Base-by-base conservation (phyloP, 2,113 vertebrate species). In the Ameiurus melas region DNA sequence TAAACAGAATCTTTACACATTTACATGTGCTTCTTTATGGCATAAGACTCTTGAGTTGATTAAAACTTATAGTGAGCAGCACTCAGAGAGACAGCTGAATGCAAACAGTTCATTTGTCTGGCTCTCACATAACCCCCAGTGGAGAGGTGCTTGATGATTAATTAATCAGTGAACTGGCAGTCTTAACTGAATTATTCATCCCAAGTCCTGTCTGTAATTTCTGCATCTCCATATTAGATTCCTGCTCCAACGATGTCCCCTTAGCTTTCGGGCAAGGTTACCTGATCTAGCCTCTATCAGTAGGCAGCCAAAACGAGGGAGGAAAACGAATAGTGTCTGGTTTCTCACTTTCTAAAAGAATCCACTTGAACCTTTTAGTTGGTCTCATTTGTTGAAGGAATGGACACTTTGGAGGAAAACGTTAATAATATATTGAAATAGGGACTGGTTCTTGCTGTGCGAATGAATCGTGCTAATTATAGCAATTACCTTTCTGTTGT, bases 151-250 rank as follows among this genome's bases (percentile, higher is more conserved):
- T 87, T 89, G 87, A 90, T 90, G 87, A 91, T 90, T 90, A 91
- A 90, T 90, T 90, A 91, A 90, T 91, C 89, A 91, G 86, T 22
- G 53, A 90, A 85, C 89, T 88, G 89, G 89, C 89, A 88, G 88
- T 88, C 91, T 87, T 86, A 88, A 90, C 91, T 90, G 87, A 90
- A 90, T 91, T 86, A 90, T 90, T 91, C 91, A 91, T 91, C 84
- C 64, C 47, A 3, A 81, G 79, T 82, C 79, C 89, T 89, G 87
- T 89, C 89, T 89, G 89, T 90, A 89, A 88, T 91, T 89, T 91
- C 88, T 89, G 73, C 88, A 87, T 90, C 89, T 90, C 87, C 90
- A 91, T 89, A 89, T 91, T 89, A 89, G 85, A 90, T 89, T 91
- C 90, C 89, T 87, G 90, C 87, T 88, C 75, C 83, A 85, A 73